Conservation (phyloP, 2,797 vertebrate genomes). For the Melanogrammus aeglefinus region DNA sequence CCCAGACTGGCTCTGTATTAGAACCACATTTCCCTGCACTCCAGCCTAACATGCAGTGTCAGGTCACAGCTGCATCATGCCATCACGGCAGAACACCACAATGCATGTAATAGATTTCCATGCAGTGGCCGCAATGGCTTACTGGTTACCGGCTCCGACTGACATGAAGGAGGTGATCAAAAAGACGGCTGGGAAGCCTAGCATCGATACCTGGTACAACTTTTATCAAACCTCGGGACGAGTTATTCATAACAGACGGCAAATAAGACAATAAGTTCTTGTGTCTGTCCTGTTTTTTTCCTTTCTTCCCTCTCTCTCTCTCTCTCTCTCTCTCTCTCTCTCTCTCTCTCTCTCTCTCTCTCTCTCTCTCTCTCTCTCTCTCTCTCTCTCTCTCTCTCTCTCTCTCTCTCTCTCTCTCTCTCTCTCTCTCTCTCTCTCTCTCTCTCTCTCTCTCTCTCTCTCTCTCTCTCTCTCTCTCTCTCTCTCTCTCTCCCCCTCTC, state of each 20-base stretch:
- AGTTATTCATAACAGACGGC: not conserved
- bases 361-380: not conserved
- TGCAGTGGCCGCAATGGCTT: conserved; percentile 37
- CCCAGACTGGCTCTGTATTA: conserved; percentile 62
- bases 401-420: too few relatives aligned
- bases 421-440: too few relatives aligned
- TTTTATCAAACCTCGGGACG: conserved; percentile 41
- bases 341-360: not conserved
- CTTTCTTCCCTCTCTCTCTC: not conserved
- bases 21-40: conserved; percentile 71
- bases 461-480: too few relatives aligned
- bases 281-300: not conserved
- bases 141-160: conserved; percentile 37
- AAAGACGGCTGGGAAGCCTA: conserved; percentile 13
- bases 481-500: too few relatives aligned
- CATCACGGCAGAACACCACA: conserved; percentile 45
- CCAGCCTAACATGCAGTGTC: conserved; percentile 62
- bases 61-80: conserved; percentile 54
- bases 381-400: not conserved
- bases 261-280: not conserved
- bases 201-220: not conserved
- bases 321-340: not conserved
- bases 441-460: too few relatives aligned
- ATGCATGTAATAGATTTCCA: conserved; percentile 35
- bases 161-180: conserved; percentile 41